Evolutionary conservation across 2,888 invertebrate genomes (phyloP), one percentile per base, ranked within the genome.

Genomic region (Craniophora ligustri): DNA sequence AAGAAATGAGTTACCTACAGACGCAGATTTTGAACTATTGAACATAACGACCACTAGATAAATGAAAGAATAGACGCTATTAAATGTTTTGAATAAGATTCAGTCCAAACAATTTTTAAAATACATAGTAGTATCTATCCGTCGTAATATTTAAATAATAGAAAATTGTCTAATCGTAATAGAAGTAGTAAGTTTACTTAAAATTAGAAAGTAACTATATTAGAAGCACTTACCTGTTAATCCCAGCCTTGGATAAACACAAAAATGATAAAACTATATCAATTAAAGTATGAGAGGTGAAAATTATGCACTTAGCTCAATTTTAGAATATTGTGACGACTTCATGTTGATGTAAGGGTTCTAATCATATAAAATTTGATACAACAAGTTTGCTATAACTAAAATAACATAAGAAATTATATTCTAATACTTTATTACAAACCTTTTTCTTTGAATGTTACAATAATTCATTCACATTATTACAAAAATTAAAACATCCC

Each of bases 351-450:
- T 28, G 4, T 46, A 61, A 35, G 64, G 64, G 63, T 51, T 15
- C 42, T 5, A 36, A 26, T n/a, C 35, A 55, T 28, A 46, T 36
- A 14, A 21, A 18, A 30, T 8, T 10, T 8, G 15, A 21, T 41
- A 32, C 2, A 40, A 26, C 26, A 47, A 36, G 11, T 36, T 16
- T 14, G 38, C 58, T 63, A 66, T 34, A 63, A 76, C 53, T 62
- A 78, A 75, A 75, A 61, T 73, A 81, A 79, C 62, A 78, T 76
- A 65, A 67, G 55, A 64, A 70, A 75, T n/a, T 75, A 76, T 69
- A 75, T 65, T 84, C 87, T 87, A 84, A 87, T 82, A 84, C 80
- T 91, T 91, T 92, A 92, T 92, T 92, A 89, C 88, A 91, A 81
- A 81, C 78, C 79, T 67, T 79, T 74, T 65, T 66, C 69, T 71